Evolutionary conservation across 2,797 vertebrate genomes (phyloP).

Genomic region (Podargus strigoides): DNA sequence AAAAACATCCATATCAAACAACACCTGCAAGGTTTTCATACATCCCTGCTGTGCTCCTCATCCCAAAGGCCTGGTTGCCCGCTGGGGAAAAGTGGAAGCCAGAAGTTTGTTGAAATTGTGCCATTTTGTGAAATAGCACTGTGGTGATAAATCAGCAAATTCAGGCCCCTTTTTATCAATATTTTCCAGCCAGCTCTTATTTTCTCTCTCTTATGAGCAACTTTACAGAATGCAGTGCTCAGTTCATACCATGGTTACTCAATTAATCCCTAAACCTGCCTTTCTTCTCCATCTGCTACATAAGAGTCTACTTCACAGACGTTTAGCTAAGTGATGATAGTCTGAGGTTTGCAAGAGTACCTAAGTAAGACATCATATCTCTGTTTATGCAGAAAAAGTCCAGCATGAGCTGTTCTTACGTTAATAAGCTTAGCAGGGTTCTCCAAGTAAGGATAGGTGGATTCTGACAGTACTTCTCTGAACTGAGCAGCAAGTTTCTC

Average conservation of each 20-base stretch:
- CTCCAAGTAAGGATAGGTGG: not conserved
- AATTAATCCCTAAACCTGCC: not conserved
- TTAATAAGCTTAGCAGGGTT: constrained; percentile 29
- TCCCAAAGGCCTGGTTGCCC: not conserved
- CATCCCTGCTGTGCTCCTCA: not conserved
- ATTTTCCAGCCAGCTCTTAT: not conserved
- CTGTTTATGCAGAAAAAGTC: not conserved
- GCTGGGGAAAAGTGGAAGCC: not conserved
- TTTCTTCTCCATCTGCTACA: not conserved
- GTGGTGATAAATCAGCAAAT: not conserved
- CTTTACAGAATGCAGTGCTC: not conserved
- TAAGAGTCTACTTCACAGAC: not conserved
- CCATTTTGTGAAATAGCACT: not conserved
- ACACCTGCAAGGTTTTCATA: not conserved
- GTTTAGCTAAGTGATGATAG: not conserved
- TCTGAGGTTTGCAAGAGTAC: not conserved
- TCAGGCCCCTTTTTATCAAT: not conserved
- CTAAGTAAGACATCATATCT: not conserved
- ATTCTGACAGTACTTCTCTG: not conserved
- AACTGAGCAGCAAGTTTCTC: not conserved
- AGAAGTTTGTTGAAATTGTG: not conserved
- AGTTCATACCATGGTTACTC: not conserved
- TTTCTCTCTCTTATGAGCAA: not conserved
- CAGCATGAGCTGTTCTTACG: constrained; percentile 1
- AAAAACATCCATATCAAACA: not conserved